These are phyloP conservation scores for Cheilosia variabilis DNA, from an alignment of 2,888 invertebrate species.

Conservation along the genomic window DNA sequence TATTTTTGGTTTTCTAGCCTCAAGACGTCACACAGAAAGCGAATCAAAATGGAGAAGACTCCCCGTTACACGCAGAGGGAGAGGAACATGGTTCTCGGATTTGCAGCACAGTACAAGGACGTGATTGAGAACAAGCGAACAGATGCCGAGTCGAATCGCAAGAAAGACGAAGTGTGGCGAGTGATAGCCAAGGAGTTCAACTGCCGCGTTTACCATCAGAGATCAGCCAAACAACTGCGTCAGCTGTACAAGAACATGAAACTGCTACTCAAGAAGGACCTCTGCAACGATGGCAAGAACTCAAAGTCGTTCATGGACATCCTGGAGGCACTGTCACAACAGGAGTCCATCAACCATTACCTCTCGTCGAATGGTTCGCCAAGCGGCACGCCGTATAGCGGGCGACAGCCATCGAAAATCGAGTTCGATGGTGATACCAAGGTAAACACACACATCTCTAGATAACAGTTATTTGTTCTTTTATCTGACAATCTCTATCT, in stretches of 20 bases:
- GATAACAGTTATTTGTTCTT: conserved; percentile 4
- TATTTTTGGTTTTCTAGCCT: conserved; percentile 77
- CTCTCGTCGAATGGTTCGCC: conserved; percentile 81
- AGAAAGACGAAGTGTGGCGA: conserved; percentile 83
- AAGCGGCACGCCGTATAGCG: conserved; percentile 75
- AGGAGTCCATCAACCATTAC: conserved; percentile 81
- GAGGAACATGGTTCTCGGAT: conserved; percentile 83
- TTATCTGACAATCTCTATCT: conserved; percentile 37
- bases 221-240: conserved; percentile 83
- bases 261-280: conserved; percentile 82
- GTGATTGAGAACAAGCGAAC: conserved; percentile 83
- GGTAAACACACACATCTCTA: conserved; percentile 77
- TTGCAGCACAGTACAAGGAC: conserved; percentile 83
- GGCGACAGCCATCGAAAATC: conserved; percentile 77
- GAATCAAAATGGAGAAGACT: conserved; percentile 83
- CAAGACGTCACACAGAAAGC: conserved; percentile 82
- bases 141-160: conserved; percentile 82
- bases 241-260: conserved; percentile 84
- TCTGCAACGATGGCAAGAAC: conserved; percentile 80
- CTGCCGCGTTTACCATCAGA: conserved; percentile 82
- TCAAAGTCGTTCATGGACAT: conserved; percentile 81
- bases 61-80: conserved; percentile 83
- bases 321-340: conserved; percentile 82
- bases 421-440: conserved; percentile 82
- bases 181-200: conserved; percentile 83